These are phyloP conservation scores for Camelus bactrianus DNA, from an alignment of 2,113 vertebrate species.

Conservation along the genomic window DNA sequence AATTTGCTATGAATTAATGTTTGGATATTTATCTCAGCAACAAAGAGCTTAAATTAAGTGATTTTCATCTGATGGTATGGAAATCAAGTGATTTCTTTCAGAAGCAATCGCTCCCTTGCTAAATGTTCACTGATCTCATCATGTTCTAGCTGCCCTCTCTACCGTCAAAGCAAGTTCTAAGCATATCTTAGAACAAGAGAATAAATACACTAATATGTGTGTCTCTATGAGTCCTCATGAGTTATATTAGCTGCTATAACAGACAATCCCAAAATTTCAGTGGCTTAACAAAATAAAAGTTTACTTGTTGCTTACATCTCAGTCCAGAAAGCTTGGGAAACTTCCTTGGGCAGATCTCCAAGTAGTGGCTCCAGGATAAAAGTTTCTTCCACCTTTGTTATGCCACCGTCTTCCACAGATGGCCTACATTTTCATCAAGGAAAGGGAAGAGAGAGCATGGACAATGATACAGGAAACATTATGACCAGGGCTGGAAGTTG, in stretches of 20 bases:
- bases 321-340: background rate
- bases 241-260: background rate
- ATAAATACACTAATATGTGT: background rate
- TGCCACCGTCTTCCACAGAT: background rate
- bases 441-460: background rate
- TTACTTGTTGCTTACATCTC: background rate
- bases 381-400: background rate
- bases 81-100: background rate
- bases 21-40: slow-evolving; percentile 49
- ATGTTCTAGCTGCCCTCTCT: background rate
- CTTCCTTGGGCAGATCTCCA: background rate
- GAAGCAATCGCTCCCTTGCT: background rate
- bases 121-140: background rate
- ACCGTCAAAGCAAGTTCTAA: background rate
- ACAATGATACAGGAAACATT: background rate
- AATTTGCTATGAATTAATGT: slow-evolving; percentile 53
- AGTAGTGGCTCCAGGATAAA: background rate
- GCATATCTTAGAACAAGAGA: background rate
- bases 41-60: slow-evolving; percentile 57
- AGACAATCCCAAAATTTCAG: background rate
- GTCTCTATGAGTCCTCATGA: background rate
- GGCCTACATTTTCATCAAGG: background rate
- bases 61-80: slow-evolving; percentile 16
- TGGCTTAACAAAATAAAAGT: slow-evolving; percentile 25
- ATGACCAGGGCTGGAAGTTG: background rate